Conservation (phyloP, 2,888 invertebrate species). For the Tetranychus piercei region DNA sequence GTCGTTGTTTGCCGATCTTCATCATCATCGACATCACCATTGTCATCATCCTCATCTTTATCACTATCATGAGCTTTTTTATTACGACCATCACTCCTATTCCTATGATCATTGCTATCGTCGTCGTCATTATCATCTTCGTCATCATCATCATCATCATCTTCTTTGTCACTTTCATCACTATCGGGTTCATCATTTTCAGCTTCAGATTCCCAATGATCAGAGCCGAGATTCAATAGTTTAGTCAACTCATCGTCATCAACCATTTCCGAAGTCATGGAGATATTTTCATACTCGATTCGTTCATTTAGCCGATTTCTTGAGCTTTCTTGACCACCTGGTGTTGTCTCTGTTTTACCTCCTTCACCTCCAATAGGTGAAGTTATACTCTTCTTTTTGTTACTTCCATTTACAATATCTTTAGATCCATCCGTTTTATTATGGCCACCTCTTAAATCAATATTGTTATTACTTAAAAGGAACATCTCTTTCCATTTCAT, state of each 20-base stretch:
- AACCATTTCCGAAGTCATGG: neutral
- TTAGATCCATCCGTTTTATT: neutral
- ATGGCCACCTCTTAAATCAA: neutral
- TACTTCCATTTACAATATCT: neutral
- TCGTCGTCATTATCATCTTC: neutral
- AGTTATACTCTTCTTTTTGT: neutral
- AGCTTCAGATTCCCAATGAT: conserved; percentile 13
- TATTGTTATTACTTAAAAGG: conserved; percentile 11
- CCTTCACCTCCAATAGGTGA: neutral
- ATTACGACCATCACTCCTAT: neutral
- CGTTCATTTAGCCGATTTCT: conserved; percentile 5
- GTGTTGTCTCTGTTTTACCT: neutral
- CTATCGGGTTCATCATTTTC: conserved; percentile 7
- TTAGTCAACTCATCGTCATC: conserved; percentile 14
- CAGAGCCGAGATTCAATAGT: neutral
- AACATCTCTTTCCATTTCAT: conserved; percentile 14
- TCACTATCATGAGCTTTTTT: conserved; percentile 2
- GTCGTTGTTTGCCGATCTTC: conserved; percentile 7
- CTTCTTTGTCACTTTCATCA: conserved; percentile 2
- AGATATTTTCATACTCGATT: conserved; percentile 14
- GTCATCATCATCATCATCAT: neutral
- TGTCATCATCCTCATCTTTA: neutral
- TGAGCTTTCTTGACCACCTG: neutral
- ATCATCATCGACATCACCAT: conserved; percentile 1
- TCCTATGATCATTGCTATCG: neutral